Evolutionary conservation across 2,888 invertebrate species (phyloP).

Genomic region (Pocota personata): DNA sequence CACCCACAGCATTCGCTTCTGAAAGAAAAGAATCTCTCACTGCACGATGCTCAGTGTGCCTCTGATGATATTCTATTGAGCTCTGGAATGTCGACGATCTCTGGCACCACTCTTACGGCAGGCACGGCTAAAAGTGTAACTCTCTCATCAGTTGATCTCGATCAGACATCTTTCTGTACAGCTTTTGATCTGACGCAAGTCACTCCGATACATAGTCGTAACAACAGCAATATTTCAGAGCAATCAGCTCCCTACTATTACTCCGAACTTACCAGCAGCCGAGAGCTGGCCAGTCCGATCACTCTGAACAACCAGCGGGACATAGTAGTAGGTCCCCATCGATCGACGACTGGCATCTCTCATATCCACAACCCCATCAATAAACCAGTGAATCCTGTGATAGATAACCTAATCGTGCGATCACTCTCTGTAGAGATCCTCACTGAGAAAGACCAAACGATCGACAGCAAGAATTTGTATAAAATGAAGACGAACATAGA

Average conservation of each 20-base stretch:
- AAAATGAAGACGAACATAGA: conserved; percentile 80
- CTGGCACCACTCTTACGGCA: conserved; percentile 37
- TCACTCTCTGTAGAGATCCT: conserved; percentile 88
- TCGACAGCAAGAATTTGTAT: conserved; percentile 82
- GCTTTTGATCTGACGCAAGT: conserved; percentile 75
- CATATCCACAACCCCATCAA: conserved; percentile 89
- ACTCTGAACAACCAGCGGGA: conserved; percentile 90
- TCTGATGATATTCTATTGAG: conserved; percentile 67
- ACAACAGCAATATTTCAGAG: conserved; percentile 85
- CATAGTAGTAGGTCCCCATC: conserved; percentile 85
- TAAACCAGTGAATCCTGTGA: conserved; percentile 63
- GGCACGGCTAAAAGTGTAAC: conserved; percentile 76
- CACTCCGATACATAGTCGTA: conserved; percentile 85
- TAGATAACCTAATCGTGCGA: conserved; percentile 82
- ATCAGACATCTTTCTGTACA: conserved; percentile 75
- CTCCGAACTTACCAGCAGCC: conserved; percentile 85
- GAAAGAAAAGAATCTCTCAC: conserved; percentile 74
- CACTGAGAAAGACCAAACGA: conserved; percentile 85
- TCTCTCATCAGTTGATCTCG: conserved; percentile 75
- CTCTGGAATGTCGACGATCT: conserved; percentile 37
- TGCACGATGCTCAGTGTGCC: conserved; percentile 75
- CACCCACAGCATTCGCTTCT: conserved; percentile 67
- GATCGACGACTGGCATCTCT: conserved; percentile 85
- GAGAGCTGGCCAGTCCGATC: conserved; percentile 82
- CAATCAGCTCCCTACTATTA: conserved; percentile 93